These are phyloP conservation scores for Lepidotrigona ventralis DNA, from an alignment of 1,140 invertebrate species.

Conservation along the genomic window DNA sequence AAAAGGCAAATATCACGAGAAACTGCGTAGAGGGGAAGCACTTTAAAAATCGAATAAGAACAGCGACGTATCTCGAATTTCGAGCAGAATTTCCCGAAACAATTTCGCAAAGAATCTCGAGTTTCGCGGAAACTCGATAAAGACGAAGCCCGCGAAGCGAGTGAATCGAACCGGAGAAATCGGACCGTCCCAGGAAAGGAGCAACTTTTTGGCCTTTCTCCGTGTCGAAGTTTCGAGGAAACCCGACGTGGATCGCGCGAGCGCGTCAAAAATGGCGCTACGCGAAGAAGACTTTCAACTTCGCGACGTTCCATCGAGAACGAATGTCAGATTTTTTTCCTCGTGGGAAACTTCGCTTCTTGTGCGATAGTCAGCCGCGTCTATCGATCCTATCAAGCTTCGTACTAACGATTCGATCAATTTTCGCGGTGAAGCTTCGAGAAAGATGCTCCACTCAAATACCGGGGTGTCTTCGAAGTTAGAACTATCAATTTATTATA, in stretches of 20 bases:
- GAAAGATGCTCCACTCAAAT: not conserved
- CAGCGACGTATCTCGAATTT: not conserved
- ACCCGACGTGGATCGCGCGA: not conserved
- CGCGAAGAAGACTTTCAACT: constrained; percentile 29
- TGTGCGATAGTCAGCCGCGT: not conserved
- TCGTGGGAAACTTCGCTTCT: not conserved
- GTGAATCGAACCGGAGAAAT: constrained; percentile 1
- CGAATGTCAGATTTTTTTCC: not conserved
- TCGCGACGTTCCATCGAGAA: not conserved
- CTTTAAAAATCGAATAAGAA: no score
- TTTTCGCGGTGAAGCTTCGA: not conserved
- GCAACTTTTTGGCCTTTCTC: not conserved
- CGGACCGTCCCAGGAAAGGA: not conserved
- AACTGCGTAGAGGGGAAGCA: no score
- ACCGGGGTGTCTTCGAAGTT: not conserved
- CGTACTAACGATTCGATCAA: not conserved
- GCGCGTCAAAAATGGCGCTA: not conserved
- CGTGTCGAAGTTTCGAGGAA: not conserved
- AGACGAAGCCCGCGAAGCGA: not conserved
- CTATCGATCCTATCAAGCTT: not conserved
- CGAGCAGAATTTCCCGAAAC: not conserved
- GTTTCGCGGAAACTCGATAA: not conserved
- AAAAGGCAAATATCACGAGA: no score
- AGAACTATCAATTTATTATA: not conserved
- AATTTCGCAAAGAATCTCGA: not conserved